Evolutionary conservation across 1,140 invertebrate species (phyloP).

Genomic region (Lasioglossum baleicum): DNA sequence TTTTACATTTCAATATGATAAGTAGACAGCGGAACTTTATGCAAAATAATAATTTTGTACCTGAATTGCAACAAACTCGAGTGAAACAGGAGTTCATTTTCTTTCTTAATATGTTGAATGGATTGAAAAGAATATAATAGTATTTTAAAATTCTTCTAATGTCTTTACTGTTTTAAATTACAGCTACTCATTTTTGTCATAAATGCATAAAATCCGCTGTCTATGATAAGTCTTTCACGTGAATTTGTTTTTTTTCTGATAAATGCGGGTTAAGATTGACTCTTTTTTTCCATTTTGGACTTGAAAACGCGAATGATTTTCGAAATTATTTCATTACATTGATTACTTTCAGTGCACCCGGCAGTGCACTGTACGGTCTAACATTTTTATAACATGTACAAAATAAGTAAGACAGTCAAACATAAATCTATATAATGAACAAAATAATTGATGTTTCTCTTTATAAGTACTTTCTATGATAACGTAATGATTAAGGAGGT

Average conservation of each 20-base stretch:
- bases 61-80: too few relatives aligned
- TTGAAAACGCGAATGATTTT: slow-evolving; percentile 1
- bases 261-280: neutral
- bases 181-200: too few relatives aligned
- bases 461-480: slow-evolving; percentile 47
- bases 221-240: neutral
- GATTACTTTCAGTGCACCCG: neutral
- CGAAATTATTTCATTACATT: neutral
- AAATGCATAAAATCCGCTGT: too few relatives aligned
- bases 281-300: slow-evolving; percentile 8
- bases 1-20: slow-evolving; percentile 1
- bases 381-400: slow-evolving; percentile 42
- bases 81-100: too few relatives aligned
- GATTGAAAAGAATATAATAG: too few relatives aligned
- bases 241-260: neutral
- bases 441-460: slow-evolving; percentile 26
- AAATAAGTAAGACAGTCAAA: slow-evolving; percentile 32
- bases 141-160: too few relatives aligned
- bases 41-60: too few relatives aligned
- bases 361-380: slow-evolving; percentile 30
- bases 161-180: too few relatives aligned
- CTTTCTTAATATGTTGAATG: too few relatives aligned
- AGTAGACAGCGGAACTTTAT: too few relatives aligned
- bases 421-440: slow-evolving; percentile 41
- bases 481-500: slow-evolving; percentile 32